Conservation (phyloP, 2,797 vertebrate genomes). For the Lacerta bilineata region DNA sequence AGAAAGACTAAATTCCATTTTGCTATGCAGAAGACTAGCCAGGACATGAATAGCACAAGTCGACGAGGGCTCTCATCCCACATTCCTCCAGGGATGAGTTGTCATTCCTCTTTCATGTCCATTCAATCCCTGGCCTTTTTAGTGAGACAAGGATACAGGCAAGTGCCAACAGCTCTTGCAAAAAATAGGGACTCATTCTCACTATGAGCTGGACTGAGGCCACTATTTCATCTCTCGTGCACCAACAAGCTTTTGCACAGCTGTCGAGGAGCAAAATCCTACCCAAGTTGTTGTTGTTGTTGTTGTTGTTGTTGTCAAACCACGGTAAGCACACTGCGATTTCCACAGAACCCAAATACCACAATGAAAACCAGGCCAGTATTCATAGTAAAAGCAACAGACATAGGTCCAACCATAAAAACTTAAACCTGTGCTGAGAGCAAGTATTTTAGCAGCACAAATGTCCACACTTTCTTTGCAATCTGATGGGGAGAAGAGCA, state of each 20-base stretch:
- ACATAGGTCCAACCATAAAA: background rate
- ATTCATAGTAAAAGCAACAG: background rate
- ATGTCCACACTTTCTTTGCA: background rate
- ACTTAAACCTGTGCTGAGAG: background rate
- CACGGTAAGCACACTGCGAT: background rate
- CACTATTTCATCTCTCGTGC: conserved; percentile 66
- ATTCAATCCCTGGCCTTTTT: conserved; percentile 66
- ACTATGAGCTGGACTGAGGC: conserved; percentile 71
- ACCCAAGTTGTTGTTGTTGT: background rate
- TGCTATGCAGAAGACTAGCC: conserved; percentile 53
- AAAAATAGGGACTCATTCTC: conserved; percentile 65
- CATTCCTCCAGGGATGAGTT: conserved; percentile 49
- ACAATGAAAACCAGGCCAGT: background rate
- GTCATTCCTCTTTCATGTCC: conserved; percentile 71
- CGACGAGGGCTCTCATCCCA: conserved; percentile 57
- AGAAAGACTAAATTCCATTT: conserved; percentile 58
- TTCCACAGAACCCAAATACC: background rate
- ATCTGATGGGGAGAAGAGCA: background rate
- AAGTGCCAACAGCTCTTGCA: conserved; percentile 59
- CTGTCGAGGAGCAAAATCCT: conserved; percentile 45
- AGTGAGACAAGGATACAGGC: conserved; percentile 63
- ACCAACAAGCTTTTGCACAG: conserved; percentile 46
- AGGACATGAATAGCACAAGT: conserved; percentile 31
- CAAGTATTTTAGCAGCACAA: background rate
- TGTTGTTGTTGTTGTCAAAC: background rate